phyloP scores from a whole-genome alignment of 35 echinoderm and acorn worm genomes.

The Ptychodera flava region DNA sequence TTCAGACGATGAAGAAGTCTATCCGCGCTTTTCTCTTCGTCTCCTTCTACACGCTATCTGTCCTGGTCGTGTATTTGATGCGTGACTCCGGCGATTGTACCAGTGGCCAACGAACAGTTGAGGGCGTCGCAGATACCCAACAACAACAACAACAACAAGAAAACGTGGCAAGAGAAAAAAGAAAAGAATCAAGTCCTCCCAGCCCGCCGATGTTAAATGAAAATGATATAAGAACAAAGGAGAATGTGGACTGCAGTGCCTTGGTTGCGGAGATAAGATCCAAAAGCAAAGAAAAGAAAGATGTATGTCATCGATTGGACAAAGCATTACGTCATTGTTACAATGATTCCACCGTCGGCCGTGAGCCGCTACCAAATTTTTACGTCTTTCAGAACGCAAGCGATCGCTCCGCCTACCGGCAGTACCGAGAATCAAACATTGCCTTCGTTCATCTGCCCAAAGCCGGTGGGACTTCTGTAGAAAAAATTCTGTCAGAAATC shows the following conservation, averaged over 20 bases:
- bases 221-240: not conserved
- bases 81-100: too few relatives aligned
- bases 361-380: not conserved
- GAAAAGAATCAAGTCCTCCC: not conserved
- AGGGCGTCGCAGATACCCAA: too few relatives aligned
- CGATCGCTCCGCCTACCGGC: not conserved
- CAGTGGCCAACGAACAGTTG: too few relatives aligned
- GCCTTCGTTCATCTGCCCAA: not conserved
- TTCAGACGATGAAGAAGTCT: too few relatives aligned
- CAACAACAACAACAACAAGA: not conserved
- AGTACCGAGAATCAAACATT: not conserved
- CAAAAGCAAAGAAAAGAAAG: not conserved
- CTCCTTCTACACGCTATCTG: too few relatives aligned
- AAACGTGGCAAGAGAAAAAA: not conserved
- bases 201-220: not conserved
- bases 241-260: not conserved
- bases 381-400: not conserved
- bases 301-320: not conserved
- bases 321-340: not conserved
- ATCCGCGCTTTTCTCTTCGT: too few relatives aligned
- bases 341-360: not conserved
- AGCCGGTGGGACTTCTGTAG: not conserved
- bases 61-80: too few relatives aligned
- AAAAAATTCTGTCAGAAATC: not conserved
- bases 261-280: not conserved